Conservation (phyloP, 64 coral and sea anemone genomes). For the Stichodactyla helianthus region DNA sequence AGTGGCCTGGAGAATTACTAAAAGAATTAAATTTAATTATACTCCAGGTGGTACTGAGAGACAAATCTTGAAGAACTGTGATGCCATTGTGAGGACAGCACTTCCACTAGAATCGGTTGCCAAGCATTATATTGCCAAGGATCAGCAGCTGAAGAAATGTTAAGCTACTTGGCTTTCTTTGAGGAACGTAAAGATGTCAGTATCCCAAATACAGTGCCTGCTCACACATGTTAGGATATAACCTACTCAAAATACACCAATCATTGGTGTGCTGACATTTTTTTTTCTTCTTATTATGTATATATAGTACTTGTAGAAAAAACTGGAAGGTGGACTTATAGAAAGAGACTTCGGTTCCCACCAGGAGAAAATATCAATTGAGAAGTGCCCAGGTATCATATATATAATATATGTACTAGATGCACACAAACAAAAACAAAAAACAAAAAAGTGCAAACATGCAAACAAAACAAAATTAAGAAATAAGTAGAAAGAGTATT, state of each 20-base stretch:
- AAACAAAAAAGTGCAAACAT: too few species aligned
- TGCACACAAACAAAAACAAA: too few species aligned
- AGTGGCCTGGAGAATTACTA: too few species aligned
- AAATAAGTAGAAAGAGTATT: too few species aligned
- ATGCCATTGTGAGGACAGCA: constrained; percentile 20
- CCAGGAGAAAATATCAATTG: background rate
- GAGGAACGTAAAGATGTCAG: constrained; percentile 38
- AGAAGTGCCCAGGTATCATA: background rate
- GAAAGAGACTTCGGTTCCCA: constrained; percentile 3
- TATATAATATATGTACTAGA: too few species aligned
- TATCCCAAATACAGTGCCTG: background rate
- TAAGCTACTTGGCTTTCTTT: constrained; percentile 36
- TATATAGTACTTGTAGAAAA: background rate
- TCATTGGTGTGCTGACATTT: background rate
- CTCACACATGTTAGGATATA: background rate
- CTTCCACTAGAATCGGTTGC: constrained; percentile 20
- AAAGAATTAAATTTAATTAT: too few species aligned
- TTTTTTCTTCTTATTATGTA: background rate
- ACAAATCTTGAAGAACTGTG: background rate
- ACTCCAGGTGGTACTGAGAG: background rate
- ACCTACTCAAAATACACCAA: too few species aligned
- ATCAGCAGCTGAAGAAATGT: constrained; percentile 27
- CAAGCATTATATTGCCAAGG: constrained; percentile 33
- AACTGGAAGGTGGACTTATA: background rate
- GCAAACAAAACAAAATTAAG: too few species aligned